Base-by-base conservation (phyloP, 2,888 invertebrate genomes). In the Empis livida region DNA sequence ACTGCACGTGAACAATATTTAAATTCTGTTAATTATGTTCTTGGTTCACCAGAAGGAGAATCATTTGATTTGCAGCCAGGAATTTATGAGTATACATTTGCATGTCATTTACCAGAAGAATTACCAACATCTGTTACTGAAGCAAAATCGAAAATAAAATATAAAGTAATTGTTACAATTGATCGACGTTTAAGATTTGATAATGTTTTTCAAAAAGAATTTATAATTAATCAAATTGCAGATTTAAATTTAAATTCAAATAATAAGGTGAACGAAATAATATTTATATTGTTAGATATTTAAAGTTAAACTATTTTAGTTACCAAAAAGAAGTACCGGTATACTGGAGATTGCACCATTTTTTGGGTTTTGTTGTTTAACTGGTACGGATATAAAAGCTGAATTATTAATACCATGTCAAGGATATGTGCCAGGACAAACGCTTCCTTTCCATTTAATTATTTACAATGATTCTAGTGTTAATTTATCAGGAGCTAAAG, bases 101-200 rank as follows among this genome's bases (percentile, higher is more conserved):
- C 13, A 14, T 41, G 41, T 41, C 8, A 14, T 9, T 41, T 66
- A 51, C 66, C 66, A 8, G 56, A 59, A 15, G 66, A 80, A 48
- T 70, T 88, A 47, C 89, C 89, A 10, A 83, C 84, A 10, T 84
- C 84, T 3, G 88, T 86, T 63, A 81, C 80, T 60, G 82, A 82
- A 3, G 74, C 81, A 57, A 73, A 73, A 66, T 86, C 90, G 0
- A 76, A 79, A 58, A 77, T 92, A 23, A 74, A 83, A 30, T 92
- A 91, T 61, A 80, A 79, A 5, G 76, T 87, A 9, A 84, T 83
- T 61, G 82, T 83, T 16, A 79, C 77, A 5, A 71, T 92, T 17
- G 89, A 90, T 62, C 75, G 85, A 27, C 87, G 89, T 11, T 87
- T 86, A 82, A 85, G 84, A 58, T 83, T 84, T 64, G 88, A 91